phyloP scores from a whole-genome alignment of 2,888 invertebrate species.

The Ochropleura leucogaster region DNA sequence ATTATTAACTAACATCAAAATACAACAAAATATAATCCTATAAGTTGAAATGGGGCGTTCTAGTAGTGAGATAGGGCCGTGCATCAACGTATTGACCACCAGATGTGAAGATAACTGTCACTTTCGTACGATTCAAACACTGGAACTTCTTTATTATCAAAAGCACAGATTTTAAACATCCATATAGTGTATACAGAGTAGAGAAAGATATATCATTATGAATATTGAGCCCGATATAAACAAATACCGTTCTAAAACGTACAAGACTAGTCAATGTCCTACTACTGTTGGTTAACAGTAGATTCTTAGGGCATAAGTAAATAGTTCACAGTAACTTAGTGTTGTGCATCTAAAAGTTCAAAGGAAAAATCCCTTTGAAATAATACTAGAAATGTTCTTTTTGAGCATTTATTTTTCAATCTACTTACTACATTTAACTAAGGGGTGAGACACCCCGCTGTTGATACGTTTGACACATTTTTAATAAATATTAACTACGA shows the following conservation, averaged over 20 bases:
- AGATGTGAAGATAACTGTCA: neutral
- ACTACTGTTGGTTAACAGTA: constrained; percentile 3
- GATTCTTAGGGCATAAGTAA: neutral
- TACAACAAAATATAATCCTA: constrained; percentile 32
- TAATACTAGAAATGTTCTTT: constrained; percentile 54
- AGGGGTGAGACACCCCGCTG: constrained; percentile 18
- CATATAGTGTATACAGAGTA: constrained; percentile 9
- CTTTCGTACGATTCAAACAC: constrained; percentile 8
- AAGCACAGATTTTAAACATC: constrained; percentile 36
- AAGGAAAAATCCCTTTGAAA: constrained; percentile 40
- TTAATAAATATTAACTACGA: neutral
- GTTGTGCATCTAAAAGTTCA: constrained; percentile 33
- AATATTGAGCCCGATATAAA: constrained; percentile 43
- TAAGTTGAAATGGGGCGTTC: constrained; percentile 10
- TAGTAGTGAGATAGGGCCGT: constrained; percentile 12
- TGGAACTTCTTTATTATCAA: constrained; percentile 13
- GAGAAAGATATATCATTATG: constrained; percentile 16
- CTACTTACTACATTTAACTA: constrained; percentile 35
- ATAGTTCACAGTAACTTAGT: constrained; percentile 18
- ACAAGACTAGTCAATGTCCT: constrained; percentile 14
- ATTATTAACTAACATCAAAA: constrained; percentile 48
- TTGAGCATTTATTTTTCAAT: constrained; percentile 56
- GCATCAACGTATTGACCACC: neutral
- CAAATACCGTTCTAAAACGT: constrained; percentile 4
- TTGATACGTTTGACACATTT: constrained; percentile 30